Evolutionary conservation across 2,888 invertebrate species (phyloP), one percentile per base, ranked within the genome.

Genomic region (Ophioninae sp.): DNA sequence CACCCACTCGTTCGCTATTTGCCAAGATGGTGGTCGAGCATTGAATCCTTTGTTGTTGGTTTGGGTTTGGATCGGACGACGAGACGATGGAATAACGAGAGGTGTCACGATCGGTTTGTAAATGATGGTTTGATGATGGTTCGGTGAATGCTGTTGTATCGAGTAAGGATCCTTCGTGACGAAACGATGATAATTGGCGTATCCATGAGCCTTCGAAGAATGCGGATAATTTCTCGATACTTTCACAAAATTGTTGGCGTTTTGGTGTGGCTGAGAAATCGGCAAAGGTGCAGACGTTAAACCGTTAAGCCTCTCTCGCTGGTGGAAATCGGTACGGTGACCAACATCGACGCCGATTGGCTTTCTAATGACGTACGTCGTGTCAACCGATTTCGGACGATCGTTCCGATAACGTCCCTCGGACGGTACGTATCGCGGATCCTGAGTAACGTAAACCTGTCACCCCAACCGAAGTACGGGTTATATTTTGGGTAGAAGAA

Each of bases 341-440:
- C 44, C 13, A 17, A 51, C 51, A 5, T 51, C 51, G 51, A 17
- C 44, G 67, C 71, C 82, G 37, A 89, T 88, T 1, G 94, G 93
- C 61, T 91, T 91, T 44, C 94, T 93, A 85, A 94, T 94, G 63
- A 94, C 91, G 90, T 95, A 95, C 2, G 95, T 95, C 1, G 95
- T 95, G 87, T 95, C 95, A 23, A 95, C 91, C 7, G 94, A 92
- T 84, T 93, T 93, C 56, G 93, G 92, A 41, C 93, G 92, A 41
- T 93, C 92, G 79, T 91, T 91, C 56, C 93, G 91, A 86, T 93
- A 93, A 59, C 93, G 93, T 63, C 94, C 95, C 87, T 94, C 94
- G 0, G 93, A 91, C 1, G 94, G 93, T 10, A 93, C 94, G 85
- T 93, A 94, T 72, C 95, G 93, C 6, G 94, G 94, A 87, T 95